These are phyloP conservation scores for Xanthia togata DNA, from an alignment of 2,888 invertebrate species.

Conservation along the genomic window DNA sequence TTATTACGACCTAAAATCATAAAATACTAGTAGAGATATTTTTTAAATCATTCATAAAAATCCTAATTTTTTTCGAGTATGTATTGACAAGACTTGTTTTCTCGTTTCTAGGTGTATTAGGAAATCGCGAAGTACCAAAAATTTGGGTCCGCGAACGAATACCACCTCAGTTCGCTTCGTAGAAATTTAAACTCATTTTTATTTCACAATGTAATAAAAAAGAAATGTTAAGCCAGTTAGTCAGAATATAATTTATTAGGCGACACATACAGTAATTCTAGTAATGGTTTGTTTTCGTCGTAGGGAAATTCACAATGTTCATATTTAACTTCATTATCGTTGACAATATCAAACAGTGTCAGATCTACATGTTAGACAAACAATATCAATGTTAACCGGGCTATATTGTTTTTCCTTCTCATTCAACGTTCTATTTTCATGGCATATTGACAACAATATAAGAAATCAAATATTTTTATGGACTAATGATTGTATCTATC, in stretches of 20 bases:
- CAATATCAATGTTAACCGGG: slow-evolving; percentile 63
- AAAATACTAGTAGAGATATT: slow-evolving; percentile 33
- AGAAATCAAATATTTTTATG: slow-evolving; percentile 26
- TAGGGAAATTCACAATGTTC: slow-evolving; percentile 72
- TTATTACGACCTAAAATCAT: slow-evolving; percentile 45
- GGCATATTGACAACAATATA: slow-evolving; percentile 1
- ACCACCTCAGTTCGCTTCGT: slow-evolving; percentile 65
- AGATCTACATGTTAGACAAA: slow-evolving; percentile 69
- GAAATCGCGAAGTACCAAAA: slow-evolving; percentile 57
- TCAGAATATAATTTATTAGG: slow-evolving; percentile 67
- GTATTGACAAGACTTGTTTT: slow-evolving; percentile 62
- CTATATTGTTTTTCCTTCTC: slow-evolving; percentile 84
- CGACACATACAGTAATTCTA: slow-evolving; percentile 66
- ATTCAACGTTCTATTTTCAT: slow-evolving; percentile 46
- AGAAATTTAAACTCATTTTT: slow-evolving; percentile 60
- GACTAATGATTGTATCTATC: slow-evolving; percentile 9
- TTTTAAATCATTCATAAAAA: slow-evolving; percentile 45
- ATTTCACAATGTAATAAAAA: slow-evolving; percentile 59
- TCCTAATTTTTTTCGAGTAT: slow-evolving; percentile 53
- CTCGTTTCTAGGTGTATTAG: slow-evolving; percentile 69
- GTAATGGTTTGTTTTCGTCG: slow-evolving; percentile 76
- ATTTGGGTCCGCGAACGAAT: slow-evolving; percentile 62
- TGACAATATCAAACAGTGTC: slow-evolving; percentile 71
- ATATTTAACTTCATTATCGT: slow-evolving; percentile 69
- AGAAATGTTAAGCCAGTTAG: slow-evolving; percentile 60